Base-by-base conservation (phyloP, 2,113 vertebrate species). In the Nymphicus hollandicus region DNA sequence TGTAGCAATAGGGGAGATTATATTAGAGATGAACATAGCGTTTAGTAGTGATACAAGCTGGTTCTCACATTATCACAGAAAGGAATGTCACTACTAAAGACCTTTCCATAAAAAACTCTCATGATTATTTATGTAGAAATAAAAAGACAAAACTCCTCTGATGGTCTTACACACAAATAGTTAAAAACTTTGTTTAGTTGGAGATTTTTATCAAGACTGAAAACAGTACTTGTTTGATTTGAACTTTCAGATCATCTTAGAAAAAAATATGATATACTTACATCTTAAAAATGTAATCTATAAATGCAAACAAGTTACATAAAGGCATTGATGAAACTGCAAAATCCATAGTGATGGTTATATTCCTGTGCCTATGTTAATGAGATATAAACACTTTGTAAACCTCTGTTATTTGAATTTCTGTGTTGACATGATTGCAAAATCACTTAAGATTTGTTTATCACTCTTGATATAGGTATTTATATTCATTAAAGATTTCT, bases 21-120 rank as follows among this genome's bases (percentile, higher is more conserved):
- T 61, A 53, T 68, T 86, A 52, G 11, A 74, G 47, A 52, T 60
- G 10, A 94, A 89, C 7, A 9, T 39, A 70, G 63, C 83, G 16
- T 66, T 86, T 37, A 73, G 23, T 6, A 63, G 29, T 49, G 71
- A 50, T 52, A 77, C 52, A 92, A 86, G 29, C 24, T 11, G 1
- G 31, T 44, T 86, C 23, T 43, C 86, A 61, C 27, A 13, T 22
- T 68, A n/a, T 89, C 50, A 55, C 16, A 39, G 31, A 58, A 74
- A 69, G 5, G 23, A 49, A 69, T 2, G 3, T 41, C 53, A 72
- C 31, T 65, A 56, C 28, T 46, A 86, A 73, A 73, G 23, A 63
- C 4, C 6, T 73, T 92, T 66, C 41, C 13, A 14, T 47, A 37
- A 41, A 46, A 43, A 4, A 0, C 1, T 1, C 6, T 11, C 10